Percentiles rank a stretch among this genome's conserved stretches.
Conservation (phyloP, 2,797 vertebrate genomes). For the Gobio occitaniae region DNA sequence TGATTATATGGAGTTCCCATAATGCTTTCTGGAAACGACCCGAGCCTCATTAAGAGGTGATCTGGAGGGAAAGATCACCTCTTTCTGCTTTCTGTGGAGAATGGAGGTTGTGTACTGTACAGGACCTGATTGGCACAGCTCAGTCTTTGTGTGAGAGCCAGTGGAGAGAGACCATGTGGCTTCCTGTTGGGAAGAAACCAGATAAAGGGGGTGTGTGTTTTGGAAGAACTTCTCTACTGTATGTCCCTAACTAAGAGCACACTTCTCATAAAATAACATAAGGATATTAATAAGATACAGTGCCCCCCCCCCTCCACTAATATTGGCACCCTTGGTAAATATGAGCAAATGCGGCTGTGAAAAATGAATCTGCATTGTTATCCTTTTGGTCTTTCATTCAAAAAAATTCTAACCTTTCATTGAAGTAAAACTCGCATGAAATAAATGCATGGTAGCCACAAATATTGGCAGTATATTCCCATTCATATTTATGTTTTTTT, state of each 20-base stretch:
- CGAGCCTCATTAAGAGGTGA: constrained; percentile 38
- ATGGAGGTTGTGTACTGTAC: constrained; percentile 20
- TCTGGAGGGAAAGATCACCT: constrained; percentile 2
- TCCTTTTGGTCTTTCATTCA: too few relatives aligned
- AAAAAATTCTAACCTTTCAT: too few relatives aligned
- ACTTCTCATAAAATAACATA: not conserved
- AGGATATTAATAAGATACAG: not conserved
- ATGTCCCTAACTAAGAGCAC: not conserved
- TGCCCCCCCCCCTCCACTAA: too few relatives aligned
- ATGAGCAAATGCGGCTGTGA: too few relatives aligned
- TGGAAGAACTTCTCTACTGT: constrained; percentile 23
- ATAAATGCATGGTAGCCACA: too few relatives aligned
- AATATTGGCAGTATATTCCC: too few relatives aligned
- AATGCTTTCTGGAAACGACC: not conserved
- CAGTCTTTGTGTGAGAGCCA: constrained; percentile 31
- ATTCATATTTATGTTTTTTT: too few relatives aligned
- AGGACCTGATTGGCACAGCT: constrained; percentile 32
- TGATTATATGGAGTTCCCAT: constrained; percentile 8
- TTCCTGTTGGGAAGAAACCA: constrained; percentile 67
- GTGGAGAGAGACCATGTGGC: constrained; percentile 51
- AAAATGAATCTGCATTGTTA: too few relatives aligned
- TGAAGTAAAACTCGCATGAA: too few relatives aligned
- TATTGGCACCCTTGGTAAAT: too few relatives aligned
- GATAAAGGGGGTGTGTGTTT: constrained; percentile 74
- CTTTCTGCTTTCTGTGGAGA: not conserved